These are phyloP conservation scores for Pseudococcus longispinus DNA, from an alignment of 2,888 invertebrate genomes.

Conservation along the genomic window DNA sequence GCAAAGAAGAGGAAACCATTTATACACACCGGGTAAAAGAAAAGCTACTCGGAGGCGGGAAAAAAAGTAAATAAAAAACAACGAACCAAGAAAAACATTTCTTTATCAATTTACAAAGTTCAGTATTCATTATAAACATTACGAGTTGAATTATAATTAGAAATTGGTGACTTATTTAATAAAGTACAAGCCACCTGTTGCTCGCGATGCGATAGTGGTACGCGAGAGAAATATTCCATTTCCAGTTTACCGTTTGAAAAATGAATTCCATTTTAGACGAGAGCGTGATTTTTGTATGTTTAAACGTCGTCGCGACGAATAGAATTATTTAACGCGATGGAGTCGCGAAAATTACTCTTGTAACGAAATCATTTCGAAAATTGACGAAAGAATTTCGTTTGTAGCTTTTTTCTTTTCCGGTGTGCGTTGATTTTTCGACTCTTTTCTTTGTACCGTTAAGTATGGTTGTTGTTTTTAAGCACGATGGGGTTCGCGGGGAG, in stretches of 20 bases:
- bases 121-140: constrained; percentile 34
- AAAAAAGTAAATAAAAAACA: not conserved
- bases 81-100: not conserved
- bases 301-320: not conserved
- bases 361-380: constrained; percentile 24
- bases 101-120: constrained; percentile 25
- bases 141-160: constrained; percentile 31
- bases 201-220: not conserved
- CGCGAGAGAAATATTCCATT: not conserved
- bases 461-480: not conserved
- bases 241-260: not conserved
- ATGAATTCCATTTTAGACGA: constrained; percentile 10
- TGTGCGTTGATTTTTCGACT: not conserved
- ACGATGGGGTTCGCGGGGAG: too few relatives aligned
- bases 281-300: constrained; percentile 12
- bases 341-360: constrained; percentile 23
- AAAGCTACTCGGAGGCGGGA: not conserved
- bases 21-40: not conserved
- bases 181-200: constrained; percentile 26
- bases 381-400: not conserved
- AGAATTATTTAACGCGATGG: constrained; percentile 14
- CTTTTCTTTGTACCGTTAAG: not conserved
- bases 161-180: constrained; percentile 34
- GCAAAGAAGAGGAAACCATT: not conserved
- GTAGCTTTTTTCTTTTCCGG: not conserved